These are phyloP conservation scores for Parnassius orleans DNA, from an alignment of 2,888 invertebrate species.

Conservation along the genomic window DNA sequence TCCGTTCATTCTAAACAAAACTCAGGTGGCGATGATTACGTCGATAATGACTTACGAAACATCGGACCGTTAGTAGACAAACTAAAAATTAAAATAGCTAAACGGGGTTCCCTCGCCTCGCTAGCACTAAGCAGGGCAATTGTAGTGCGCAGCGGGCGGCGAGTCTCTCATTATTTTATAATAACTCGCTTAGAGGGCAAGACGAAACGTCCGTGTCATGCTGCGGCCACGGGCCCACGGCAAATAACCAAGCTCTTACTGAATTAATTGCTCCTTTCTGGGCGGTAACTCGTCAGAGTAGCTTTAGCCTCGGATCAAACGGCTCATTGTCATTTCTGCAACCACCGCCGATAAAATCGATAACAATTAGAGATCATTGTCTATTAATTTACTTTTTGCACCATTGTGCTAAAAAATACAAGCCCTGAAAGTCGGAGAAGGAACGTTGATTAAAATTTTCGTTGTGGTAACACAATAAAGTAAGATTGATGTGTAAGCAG, in stretches of 20 bases:
- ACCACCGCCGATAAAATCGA: slow-evolving; percentile 39
- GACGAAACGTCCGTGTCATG: slow-evolving; percentile 70
- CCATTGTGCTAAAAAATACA: slow-evolving; percentile 20
- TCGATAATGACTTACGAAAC: slow-evolving; percentile 68
- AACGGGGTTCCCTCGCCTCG: slow-evolving; percentile 64
- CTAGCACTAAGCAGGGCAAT: slow-evolving; percentile 77
- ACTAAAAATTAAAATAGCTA: slow-evolving; percentile 80
- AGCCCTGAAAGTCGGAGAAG: slow-evolving; percentile 5
- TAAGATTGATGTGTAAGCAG: background rate
- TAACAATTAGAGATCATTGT: slow-evolving; percentile 43
- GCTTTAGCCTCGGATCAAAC: slow-evolving; percentile 31
- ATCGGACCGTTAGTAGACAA: slow-evolving; percentile 74
- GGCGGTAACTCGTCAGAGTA: slow-evolving; percentile 69
- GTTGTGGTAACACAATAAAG: slow-evolving; percentile 6
- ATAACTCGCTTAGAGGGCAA: slow-evolving; percentile 70
- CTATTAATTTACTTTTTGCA: slow-evolving; percentile 27
- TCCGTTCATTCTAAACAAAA: slow-evolving; percentile 2
- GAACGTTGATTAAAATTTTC: slow-evolving; percentile 8
- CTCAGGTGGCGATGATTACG: slow-evolving; percentile 27
- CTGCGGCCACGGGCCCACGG: slow-evolving; percentile 47
- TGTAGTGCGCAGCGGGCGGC: slow-evolving; percentile 77
- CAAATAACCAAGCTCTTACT: slow-evolving; percentile 66
- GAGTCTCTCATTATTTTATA: slow-evolving; percentile 79
- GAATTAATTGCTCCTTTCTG: slow-evolving; percentile 74
- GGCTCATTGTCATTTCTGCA: slow-evolving; percentile 49